Base-by-base conservation (phyloP, 2,888 invertebrate genomes). In the Trichogramma evanescens region DNA sequence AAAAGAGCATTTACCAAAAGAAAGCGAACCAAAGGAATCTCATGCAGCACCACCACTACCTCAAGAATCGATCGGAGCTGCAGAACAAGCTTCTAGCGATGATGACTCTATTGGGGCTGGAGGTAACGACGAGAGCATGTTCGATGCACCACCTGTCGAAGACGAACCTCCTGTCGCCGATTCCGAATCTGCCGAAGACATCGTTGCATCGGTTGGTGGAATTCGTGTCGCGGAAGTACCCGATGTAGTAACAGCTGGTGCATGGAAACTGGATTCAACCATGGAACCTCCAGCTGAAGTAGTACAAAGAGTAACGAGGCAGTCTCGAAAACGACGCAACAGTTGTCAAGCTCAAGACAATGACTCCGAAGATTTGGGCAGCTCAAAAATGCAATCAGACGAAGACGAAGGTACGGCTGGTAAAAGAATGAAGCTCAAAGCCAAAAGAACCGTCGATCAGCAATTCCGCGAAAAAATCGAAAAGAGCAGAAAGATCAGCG, bases 311-410 rank as follows among this genome's bases (percentile, higher is more conserved):
- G 7, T 40, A 1, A 62, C 61, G 1, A 50, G 61, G 6, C 63
- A 68, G 0, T 73, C 74, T 4, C 68, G 76, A 3, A 76, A 77
- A 49, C 66, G 74, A 42, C 71, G 74, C 0, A 74, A 69, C 53
- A 74, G 74, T 53, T 58, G 63, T 4, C 67, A 71, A 10, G 10
- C 66, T 2, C 69, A 72, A n/a, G 74, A 76, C 26, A 71, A 72
- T 4, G 74, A 74, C 61, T 70, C 72, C 0, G 82, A 71, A 80
- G 83, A 70, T 68, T n/a, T 57, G 26, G 6, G 39, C 4, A 61
- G 58, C 38, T 56, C 55, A 5, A 41, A 45, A 6, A 6, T n/a
- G 4, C 48, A 70, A 45, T 74, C 73, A 46, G 72, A 78, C 1
- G 70, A 71, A 10, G 72, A 69, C 13, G 73, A 72, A 53, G 71